phyloP scores from a whole-genome alignment of 2,797 vertebrate genomes.

The Gallinago nigripennis region DNA sequence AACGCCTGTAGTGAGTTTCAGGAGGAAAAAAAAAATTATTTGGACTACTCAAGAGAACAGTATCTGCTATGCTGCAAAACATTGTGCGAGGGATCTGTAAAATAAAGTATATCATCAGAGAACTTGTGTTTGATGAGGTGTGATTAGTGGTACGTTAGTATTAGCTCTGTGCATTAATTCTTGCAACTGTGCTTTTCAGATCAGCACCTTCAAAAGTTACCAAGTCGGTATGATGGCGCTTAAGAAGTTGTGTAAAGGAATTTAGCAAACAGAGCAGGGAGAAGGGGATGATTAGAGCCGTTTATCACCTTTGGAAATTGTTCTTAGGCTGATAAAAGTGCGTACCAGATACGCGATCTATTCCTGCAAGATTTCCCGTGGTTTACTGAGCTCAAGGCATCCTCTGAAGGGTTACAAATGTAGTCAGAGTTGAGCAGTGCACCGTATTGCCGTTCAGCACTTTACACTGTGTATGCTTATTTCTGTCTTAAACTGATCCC shows the following conservation, averaged over 20 bases:
- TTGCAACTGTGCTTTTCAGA: not conserved
- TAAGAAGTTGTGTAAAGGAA: not conserved
- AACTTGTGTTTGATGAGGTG: not conserved
- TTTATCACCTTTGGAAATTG: not conserved
- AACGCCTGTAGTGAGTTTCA: not conserved
- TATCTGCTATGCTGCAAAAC: not conserved
- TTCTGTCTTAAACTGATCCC: not conserved
- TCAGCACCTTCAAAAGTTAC: not conserved
- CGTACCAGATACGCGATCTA: not conserved
- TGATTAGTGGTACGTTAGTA: not conserved
- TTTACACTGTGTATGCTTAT: accelerated
- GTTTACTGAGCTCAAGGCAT: not conserved
- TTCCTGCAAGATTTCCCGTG: not conserved
- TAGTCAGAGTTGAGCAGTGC: not conserved
- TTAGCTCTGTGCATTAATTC: not conserved
- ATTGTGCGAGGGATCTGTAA: not conserved
- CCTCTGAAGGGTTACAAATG: not conserved
- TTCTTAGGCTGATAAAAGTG: not conserved
- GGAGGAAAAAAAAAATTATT: not conserved
- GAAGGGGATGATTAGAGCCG: not conserved
- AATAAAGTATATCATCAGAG: not conserved
- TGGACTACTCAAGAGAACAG: not conserved
- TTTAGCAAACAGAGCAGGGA: not conserved
- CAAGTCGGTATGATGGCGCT: accelerated
- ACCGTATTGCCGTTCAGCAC: not conserved